Conservation (phyloP, 2,113 vertebrate species). For the Melanerpes formicivorus region DNA sequence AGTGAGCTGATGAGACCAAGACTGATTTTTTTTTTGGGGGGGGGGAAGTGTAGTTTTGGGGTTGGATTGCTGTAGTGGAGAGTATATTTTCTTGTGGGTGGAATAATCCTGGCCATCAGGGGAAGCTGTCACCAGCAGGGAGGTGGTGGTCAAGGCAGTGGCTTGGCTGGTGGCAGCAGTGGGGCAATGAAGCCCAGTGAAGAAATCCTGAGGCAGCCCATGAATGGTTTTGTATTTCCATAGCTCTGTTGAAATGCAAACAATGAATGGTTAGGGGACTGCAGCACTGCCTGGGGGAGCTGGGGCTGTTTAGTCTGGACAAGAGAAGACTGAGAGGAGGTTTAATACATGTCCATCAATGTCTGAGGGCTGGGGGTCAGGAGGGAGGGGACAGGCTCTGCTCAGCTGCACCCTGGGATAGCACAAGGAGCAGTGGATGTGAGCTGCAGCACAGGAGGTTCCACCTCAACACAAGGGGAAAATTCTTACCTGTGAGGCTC, state of each 20-base stretch:
- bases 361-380: too few relatives aligned
- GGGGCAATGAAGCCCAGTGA: background rate
- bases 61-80: background rate
- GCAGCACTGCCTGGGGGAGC: too few relatives aligned
- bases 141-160: background rate
- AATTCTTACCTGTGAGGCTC: too few relatives aligned
- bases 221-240: background rate
- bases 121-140: background rate
- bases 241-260: background rate
- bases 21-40: background rate
- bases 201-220: background rate
- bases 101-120: background rate
- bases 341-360: too few relatives aligned
- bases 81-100: background rate
- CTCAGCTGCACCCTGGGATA: too few relatives aligned
- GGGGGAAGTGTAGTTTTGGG: background rate
- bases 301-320: too few relatives aligned
- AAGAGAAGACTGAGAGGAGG: too few relatives aligned
- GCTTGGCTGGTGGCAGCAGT: background rate
- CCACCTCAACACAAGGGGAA: too few relatives aligned
- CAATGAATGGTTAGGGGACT: too few relatives aligned
- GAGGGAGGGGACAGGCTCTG: too few relatives aligned
- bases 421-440: too few relatives aligned
- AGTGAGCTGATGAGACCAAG: background rate
- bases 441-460: too few relatives aligned